Percentiles rank a stretch among this genome's conserved stretches.
Evolutionary conservation across 2,888 invertebrate genomes (phyloP).

Genomic region (Athalia circularis): DNA sequence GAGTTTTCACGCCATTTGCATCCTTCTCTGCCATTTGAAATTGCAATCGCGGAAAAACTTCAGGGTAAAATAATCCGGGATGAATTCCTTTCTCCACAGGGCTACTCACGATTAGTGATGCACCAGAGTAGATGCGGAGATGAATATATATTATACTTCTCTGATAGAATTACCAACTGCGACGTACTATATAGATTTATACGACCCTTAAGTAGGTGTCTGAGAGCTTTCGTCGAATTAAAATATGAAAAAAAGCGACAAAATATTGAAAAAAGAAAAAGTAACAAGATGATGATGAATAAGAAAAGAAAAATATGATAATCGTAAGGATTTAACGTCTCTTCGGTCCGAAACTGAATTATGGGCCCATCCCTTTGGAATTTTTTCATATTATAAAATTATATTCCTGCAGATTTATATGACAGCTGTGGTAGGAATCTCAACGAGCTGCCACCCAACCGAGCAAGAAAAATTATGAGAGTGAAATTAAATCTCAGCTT

Average conservation of each 20-base stretch:
- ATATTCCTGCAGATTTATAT: constrained; percentile 64
- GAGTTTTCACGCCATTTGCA: background rate
- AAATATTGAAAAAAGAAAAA: background rate
- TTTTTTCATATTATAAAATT: constrained; percentile 67
- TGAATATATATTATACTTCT: no score
- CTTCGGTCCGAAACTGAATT: constrained; percentile 31
- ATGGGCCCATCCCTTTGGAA: constrained; percentile 51
- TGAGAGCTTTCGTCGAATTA: background rate
- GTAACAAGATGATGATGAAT: background rate
- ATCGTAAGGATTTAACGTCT: constrained; percentile 13
- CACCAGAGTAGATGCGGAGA: no score
- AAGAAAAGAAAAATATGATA: background rate
- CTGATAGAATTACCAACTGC: no score
- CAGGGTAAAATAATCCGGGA: background rate
- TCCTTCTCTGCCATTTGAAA: background rate
- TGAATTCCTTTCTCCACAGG: background rate
- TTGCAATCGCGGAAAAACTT: background rate
- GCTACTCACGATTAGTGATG: no score
- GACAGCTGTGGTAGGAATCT: constrained; percentile 60
- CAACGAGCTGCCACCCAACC: constrained; percentile 53
- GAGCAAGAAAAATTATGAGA: constrained; percentile 62
- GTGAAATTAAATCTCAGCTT: constrained; percentile 67
- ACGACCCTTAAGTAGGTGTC: no score
- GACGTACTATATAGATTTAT: no score
- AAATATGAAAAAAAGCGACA: background rate